A percentile compares a stretch with the other conserved stretches of the same genome.
These are phyloP conservation scores for Tringa solitaria DNA, from an alignment of 2,113 vertebrate genomes.

Conservation along the genomic window DNA sequence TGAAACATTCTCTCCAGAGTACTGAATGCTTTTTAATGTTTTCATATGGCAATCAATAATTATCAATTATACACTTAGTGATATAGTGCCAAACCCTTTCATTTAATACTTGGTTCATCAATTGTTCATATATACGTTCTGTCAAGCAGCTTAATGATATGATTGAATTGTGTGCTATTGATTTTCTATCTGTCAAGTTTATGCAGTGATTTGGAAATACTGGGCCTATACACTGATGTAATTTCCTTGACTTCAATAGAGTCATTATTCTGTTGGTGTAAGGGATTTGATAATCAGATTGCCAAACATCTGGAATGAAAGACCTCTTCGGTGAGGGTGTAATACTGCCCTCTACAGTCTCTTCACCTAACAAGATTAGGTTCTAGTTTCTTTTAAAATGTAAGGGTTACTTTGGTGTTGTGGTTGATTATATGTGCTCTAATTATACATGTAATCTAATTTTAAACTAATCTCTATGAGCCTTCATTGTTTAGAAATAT, in stretches of 20 bases:
- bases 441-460: background rate
- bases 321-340: background rate
- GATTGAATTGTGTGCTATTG: slow-evolving; percentile 61
- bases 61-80: slow-evolving; percentile 57
- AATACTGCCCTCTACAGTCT: slow-evolving; percentile 49
- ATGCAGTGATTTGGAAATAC: slow-evolving; percentile 63
- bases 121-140: slow-evolving; percentile 59
- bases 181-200: slow-evolving; percentile 64
- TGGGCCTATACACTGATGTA: slow-evolving; percentile 26
- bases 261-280: slow-evolving; percentile 40
- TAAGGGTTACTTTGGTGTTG: background rate
- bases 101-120: slow-evolving; percentile 64
- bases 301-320: slow-evolving; percentile 18
- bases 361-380: background rate
- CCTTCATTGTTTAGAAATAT: background rate
- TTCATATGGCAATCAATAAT: slow-evolving; percentile 51
- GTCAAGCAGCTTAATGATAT: slow-evolving; percentile 64
- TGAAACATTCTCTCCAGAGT: background rate
- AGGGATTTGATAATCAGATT: slow-evolving; percentile 33
- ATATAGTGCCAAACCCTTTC: slow-evolving; percentile 50
- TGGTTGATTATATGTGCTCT: background rate
- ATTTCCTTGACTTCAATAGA: slow-evolving; percentile 54
- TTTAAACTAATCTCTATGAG: background rate
- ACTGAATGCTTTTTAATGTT: slow-evolving; percentile 30
- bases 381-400: background rate